Conservation (phyloP, 2,113 vertebrate species). For the Tautogolabrus adspersus region DNA sequence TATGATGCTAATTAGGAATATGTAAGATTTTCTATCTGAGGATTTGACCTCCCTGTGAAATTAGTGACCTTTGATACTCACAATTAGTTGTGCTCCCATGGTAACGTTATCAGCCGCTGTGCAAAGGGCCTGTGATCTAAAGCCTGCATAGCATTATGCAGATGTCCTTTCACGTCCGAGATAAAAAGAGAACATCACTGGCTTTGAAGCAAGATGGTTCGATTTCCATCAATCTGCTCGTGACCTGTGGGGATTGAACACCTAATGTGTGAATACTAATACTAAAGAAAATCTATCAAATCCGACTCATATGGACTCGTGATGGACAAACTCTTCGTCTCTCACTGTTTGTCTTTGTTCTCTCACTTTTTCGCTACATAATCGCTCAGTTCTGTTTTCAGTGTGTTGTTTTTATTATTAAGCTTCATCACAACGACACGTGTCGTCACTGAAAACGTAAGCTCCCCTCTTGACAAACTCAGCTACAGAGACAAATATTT, state of each 20-base stretch:
- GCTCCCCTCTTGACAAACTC: background rate
- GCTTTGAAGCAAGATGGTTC: constrained; percentile 3
- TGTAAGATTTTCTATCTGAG: background rate
- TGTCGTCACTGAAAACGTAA: background rate
- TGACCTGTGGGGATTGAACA: constrained; percentile 10
- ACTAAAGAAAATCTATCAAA: background rate
- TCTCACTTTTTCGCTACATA: background rate
- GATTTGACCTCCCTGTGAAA: background rate
- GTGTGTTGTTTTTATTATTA: background rate
- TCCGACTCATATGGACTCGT: background rate
- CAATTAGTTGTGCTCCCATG: constrained; percentile 1
- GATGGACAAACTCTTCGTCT: background rate
- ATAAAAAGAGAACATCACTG: constrained; percentile 2
- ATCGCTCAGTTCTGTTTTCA: background rate
- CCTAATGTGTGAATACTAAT: constrained; percentile 3
- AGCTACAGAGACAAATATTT: background rate
- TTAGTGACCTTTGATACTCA: background rate
- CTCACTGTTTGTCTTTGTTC: background rate
- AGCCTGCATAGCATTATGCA: constrained; percentile 10
- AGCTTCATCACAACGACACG: background rate
- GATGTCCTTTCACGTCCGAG: background rate
- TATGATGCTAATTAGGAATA: background rate
- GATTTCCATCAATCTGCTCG: background rate
- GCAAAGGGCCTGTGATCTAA: constrained; percentile 2
- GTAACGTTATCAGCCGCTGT: background rate